Evolutionary conservation across 2,888 invertebrate species (phyloP).

Genomic region (Agonum fuliginosum): DNA sequence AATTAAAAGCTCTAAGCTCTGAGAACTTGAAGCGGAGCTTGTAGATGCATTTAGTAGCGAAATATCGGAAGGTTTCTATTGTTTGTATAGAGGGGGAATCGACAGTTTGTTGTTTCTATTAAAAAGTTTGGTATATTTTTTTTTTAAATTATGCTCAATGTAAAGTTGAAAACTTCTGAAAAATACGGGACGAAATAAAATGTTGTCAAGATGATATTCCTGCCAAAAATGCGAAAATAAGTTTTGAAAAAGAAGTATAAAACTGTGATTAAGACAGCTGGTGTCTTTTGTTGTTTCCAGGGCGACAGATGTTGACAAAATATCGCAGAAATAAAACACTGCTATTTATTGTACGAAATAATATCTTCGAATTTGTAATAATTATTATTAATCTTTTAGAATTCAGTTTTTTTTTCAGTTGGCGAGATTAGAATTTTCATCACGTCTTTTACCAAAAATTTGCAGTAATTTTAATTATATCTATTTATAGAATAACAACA

Average conservation of each 20-base stretch:
- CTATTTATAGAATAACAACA: no score
- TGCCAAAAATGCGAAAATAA: conserved; percentile 41
- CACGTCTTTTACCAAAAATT: no score
- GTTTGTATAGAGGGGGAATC: no score
- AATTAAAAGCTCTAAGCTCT: conserved; percentile 32
- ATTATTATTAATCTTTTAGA: no score
- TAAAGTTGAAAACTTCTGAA: not conserved
- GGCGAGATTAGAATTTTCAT: no score
- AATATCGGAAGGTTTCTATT: no score
- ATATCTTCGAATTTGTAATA: no score
- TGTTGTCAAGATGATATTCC: not conserved
- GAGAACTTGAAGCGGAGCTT: not conserved
- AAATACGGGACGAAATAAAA: conserved; percentile 3
- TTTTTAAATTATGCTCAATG: not conserved
- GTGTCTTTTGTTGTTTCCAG: not conserved
- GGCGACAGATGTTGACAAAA: conserved; percentile 14
- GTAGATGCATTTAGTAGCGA: no score
- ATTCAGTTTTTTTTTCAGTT: no score
- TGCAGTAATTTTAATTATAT: no score
- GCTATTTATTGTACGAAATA: conserved; percentile 14
- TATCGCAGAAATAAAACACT: conserved; percentile 25
- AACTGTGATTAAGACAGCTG: conserved; percentile 29
- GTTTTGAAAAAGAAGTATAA: conserved; percentile 42
- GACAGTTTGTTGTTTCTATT: no score
- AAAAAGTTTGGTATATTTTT: no score